These are phyloP conservation scores for Paracentrotus lividus DNA, from an alignment of 53 echinoderm and acorn worm species.

Conservation along the genomic window DNA sequence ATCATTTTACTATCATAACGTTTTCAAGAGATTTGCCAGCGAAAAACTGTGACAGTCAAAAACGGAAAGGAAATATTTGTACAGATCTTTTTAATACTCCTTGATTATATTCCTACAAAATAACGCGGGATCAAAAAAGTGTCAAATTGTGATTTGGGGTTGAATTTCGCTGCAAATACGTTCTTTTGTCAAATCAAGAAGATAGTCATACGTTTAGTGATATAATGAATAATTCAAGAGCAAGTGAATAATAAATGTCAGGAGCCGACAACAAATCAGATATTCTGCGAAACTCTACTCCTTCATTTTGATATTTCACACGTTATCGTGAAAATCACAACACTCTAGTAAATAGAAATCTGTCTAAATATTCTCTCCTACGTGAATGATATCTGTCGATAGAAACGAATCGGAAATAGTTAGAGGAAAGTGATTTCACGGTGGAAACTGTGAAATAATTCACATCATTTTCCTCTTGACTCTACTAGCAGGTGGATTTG, in stretches of 20 bases:
- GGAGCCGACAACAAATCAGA: too few relatives aligned
- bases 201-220: neutral
- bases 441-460: slow-evolving; percentile 45
- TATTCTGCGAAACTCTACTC: neutral
- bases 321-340: neutral
- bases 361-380: neutral
- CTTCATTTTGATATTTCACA: slow-evolving; percentile 1
- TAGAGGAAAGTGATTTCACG: slow-evolving; percentile 42
- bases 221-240: slow-evolving; percentile 8
- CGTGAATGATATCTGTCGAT: neutral
- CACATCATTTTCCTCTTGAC: neutral
- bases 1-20: neutral
- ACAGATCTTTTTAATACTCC: neutral
- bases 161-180: neutral
- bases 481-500: slow-evolving; percentile 21
- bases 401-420: too few relatives aligned
- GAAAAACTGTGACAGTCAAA: neutral
- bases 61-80: neutral
- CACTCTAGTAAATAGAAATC: neutral
- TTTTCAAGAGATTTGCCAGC: neutral
- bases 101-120: neutral
- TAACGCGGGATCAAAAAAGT: neutral
- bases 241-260: slow-evolving; percentile 13
- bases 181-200: neutral
- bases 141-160: neutral